phyloP scores from a whole-genome alignment of 2,113 vertebrate species.

The Clarias gariepinus region DNA sequence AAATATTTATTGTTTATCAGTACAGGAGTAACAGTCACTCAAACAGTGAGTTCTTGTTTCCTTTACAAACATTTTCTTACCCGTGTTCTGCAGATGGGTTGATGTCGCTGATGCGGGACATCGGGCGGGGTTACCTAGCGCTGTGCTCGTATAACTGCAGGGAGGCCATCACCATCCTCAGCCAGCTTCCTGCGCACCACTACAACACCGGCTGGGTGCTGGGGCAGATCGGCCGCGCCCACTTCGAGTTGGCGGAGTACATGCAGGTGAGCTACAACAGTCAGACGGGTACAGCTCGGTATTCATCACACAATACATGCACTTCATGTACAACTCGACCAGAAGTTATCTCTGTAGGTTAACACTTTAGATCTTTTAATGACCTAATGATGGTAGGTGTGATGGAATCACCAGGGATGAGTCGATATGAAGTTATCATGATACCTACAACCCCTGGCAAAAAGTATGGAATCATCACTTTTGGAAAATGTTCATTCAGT shows the following conservation, averaged over 20 bases:
- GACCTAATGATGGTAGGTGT: too few relatives aligned
- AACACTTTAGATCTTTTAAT: too few relatives aligned
- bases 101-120: conserved; percentile 92
- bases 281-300: not conserved
- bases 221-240: conserved; percentile 91
- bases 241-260: conserved; percentile 96
- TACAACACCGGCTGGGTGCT: conserved; percentile 98
- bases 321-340: not conserved
- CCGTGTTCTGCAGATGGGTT: conserved; percentile 85
- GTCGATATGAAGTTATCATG: too few relatives aligned
- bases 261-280: conserved; percentile 79
- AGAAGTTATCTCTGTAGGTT: too few relatives aligned
- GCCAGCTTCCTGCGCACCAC: conserved; percentile 93
- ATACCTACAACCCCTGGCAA: too few relatives aligned
- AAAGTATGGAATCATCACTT: too few relatives aligned
- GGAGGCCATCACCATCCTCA: conserved; percentile 91
- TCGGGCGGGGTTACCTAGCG: conserved; percentile 94
- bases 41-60: too few relatives aligned
- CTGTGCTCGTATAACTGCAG: conserved; percentile 96
- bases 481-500: too few relatives aligned
- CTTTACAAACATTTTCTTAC: too few relatives aligned
- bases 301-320: not conserved
- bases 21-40: too few relatives aligned
- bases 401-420: too few relatives aligned
- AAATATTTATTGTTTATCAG: too few relatives aligned